Percentiles rank a stretch among this genome's conserved stretches.
phyloP scores from a whole-genome alignment of 2,113 vertebrate genomes.

The Cottus gobio region DNA sequence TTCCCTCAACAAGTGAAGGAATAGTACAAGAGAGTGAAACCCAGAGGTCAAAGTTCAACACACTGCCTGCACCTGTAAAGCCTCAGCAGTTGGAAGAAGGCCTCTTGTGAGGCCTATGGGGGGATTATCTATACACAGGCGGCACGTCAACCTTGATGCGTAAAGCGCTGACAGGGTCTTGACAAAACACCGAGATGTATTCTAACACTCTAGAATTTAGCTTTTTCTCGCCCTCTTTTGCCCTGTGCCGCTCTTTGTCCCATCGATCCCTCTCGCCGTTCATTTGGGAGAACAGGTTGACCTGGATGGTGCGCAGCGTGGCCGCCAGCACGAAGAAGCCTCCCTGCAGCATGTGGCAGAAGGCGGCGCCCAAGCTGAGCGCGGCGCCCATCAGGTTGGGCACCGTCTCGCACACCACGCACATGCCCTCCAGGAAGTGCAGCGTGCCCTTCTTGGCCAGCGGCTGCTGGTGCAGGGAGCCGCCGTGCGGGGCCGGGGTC shows the following conservation, averaged over 20 bases:
- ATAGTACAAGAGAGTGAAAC: slow-evolving; percentile 13
- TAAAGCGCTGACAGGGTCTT: slow-evolving; percentile 78
- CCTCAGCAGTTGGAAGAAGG: slow-evolving; percentile 62
- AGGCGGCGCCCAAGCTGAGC: slow-evolving; percentile 68
- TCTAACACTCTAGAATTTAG: slow-evolving; percentile 72
- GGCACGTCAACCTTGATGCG: slow-evolving; percentile 80
- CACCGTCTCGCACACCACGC: slow-evolving; percentile 72
- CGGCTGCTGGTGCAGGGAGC: slow-evolving; percentile 22
- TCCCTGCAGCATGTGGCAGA: slow-evolving; percentile 75
- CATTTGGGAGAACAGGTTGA: slow-evolving; percentile 74
- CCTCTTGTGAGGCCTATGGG: slow-evolving; percentile 42
- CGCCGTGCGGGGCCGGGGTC: slow-evolving; percentile 6
- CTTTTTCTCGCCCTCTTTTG: slow-evolving; percentile 70
- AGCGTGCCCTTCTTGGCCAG: slow-evolving; percentile 59
- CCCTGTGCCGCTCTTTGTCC: slow-evolving; percentile 71
- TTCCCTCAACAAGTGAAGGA: slow-evolving; percentile 17
- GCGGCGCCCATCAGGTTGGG: slow-evolving; percentile 70
- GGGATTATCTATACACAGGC: slow-evolving; percentile 75
- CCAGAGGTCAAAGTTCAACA: slow-evolving; percentile 56
- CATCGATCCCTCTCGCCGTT: slow-evolving; percentile 75
- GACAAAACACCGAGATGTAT: slow-evolving; percentile 80
- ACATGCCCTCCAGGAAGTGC: slow-evolving; percentile 71
- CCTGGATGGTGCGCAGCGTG: slow-evolving; percentile 74
- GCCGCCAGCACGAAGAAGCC: slow-evolving; percentile 70
- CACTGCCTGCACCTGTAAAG: slow-evolving; percentile 27